A percentile compares a stretch with the other conserved stretches of the same genome.
These are phyloP conservation scores for Drosophila emarginata DNA, from an alignment of 2,888 invertebrate species.

Conservation along the genomic window DNA sequence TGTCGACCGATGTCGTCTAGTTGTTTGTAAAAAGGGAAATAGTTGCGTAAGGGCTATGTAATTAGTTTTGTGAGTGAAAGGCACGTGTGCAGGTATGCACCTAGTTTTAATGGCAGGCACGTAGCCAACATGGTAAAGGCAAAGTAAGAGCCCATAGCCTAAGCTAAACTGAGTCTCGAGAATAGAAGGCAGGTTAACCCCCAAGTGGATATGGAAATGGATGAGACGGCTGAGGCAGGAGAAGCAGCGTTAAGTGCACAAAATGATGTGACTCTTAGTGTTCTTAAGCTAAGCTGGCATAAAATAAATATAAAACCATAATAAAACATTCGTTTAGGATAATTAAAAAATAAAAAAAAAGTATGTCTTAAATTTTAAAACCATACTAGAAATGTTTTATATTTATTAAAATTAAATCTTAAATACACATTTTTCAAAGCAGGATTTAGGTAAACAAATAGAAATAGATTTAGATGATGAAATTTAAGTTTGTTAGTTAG, in stretches of 20 bases:
- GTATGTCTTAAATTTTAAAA: no score
- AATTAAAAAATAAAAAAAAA: not conserved
- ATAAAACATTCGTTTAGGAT: conserved; percentile 1
- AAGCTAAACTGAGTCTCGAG: not conserved
- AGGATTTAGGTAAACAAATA: no score
- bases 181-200: not conserved
- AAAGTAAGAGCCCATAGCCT: not conserved
- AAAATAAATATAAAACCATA: not conserved
- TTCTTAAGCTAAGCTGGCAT: not conserved
- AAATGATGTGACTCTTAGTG: not conserved
- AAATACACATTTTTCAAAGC: no score
- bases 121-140: conserved; percentile 5
- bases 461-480: no score
- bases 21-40: not conserved
- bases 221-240: not conserved
- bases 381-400: no score
- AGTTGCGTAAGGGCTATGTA: conserved; percentile 37
- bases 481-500: no score
- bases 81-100: conserved; percentile 27
- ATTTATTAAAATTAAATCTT: no score
- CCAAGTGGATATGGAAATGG: conserved; percentile 3
- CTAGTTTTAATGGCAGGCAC: conserved; percentile 24
- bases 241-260: not conserved
- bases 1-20: conserved; percentile 11
- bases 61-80: conserved; percentile 41